Percentiles rank a stretch among this genome's conserved stretches.
Evolutionary conservation across 2,888 invertebrate genomes (phyloP).

Genomic region (Lamproptera curius): DNA sequence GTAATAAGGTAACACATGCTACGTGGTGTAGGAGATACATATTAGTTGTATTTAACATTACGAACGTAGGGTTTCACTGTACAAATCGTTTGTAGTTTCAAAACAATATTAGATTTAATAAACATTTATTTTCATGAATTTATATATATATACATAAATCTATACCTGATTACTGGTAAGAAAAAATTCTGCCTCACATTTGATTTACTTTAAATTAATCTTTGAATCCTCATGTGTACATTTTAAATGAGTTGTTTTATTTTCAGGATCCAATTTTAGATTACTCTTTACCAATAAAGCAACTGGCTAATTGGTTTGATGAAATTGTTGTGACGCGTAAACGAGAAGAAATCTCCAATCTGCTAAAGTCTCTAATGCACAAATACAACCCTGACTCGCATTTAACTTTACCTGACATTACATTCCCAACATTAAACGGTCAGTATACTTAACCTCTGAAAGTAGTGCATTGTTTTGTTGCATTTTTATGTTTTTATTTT

Average conservation of each 20-base stretch:
- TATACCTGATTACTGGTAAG: too few relatives aligned
- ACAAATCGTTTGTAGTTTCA: too few relatives aligned
- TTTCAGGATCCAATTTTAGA: constrained; percentile 89
- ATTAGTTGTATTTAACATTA: too few relatives aligned
- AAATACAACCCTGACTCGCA: constrained; percentile 83
- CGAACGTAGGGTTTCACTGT: too few relatives aligned
- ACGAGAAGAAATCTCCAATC: constrained; percentile 89
- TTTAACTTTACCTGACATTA: constrained; percentile 82
- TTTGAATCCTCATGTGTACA: background rate
- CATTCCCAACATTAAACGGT: constrained; percentile 88
- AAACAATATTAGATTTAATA: too few relatives aligned
- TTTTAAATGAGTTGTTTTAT: constrained; percentile 18
- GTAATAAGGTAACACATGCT: too few relatives aligned
- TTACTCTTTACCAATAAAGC: constrained; percentile 89
- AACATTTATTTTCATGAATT: constrained; percentile 3
- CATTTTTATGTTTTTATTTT: too few relatives aligned
- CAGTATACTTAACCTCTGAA: background rate
- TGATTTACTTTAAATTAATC: too few relatives aligned
- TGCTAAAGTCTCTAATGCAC: constrained; percentile 86
- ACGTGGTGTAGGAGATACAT: too few relatives aligned
- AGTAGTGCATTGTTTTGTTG: constrained; percentile 14
- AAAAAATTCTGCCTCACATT: too few relatives aligned
- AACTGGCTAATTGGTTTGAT: constrained; percentile 91
- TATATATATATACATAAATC: too few relatives aligned
- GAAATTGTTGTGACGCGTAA: constrained; percentile 90